These are phyloP conservation scores for Watsonalla cultraria DNA, from an alignment of 2,888 invertebrate genomes.

Conservation along the genomic window DNA sequence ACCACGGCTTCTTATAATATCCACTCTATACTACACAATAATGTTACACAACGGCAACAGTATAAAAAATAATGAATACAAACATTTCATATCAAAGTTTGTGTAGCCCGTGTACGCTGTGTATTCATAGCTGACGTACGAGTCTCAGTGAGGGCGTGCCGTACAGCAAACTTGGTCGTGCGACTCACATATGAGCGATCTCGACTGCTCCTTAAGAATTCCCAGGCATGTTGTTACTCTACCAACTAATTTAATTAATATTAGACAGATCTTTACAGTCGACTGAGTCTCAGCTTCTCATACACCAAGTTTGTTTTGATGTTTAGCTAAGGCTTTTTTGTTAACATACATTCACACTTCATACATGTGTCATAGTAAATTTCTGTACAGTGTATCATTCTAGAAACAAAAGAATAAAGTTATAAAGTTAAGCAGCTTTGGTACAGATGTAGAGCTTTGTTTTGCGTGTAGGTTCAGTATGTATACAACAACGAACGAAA, in stretches of 20 bases:
- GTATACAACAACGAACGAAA: too few relatives aligned
- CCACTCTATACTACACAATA: too few relatives aligned
- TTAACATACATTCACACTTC: conserved; percentile 8
- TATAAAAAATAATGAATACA: too few relatives aligned
- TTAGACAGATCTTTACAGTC: conserved; percentile 23
- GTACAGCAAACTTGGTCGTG: neutral
- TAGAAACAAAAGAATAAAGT: too few relatives aligned
- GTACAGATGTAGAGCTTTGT: too few relatives aligned
- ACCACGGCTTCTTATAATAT: too few relatives aligned
- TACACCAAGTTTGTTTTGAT: neutral
- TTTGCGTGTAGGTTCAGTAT: too few relatives aligned
- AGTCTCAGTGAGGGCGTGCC: neutral
- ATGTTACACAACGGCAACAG: too few relatives aligned
- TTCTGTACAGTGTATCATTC: too few relatives aligned
- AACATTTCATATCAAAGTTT: neutral
- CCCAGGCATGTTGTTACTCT: conserved; percentile 21
- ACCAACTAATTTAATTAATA: conserved; percentile 38
- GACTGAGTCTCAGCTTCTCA: conserved; percentile 12
- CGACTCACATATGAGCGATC: conserved; percentile 11
- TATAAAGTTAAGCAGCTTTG: too few relatives aligned
- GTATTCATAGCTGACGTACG: neutral
- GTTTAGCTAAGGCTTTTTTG: neutral
- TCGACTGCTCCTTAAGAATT: conserved; percentile 25
- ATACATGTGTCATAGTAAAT: conserved; percentile 1
- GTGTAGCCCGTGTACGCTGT: neutral